Evolutionary conservation across 2,888 invertebrate genomes (phyloP), one percentile per base, ranked within the genome.

Genomic region (Brenthis daphne): DNA sequence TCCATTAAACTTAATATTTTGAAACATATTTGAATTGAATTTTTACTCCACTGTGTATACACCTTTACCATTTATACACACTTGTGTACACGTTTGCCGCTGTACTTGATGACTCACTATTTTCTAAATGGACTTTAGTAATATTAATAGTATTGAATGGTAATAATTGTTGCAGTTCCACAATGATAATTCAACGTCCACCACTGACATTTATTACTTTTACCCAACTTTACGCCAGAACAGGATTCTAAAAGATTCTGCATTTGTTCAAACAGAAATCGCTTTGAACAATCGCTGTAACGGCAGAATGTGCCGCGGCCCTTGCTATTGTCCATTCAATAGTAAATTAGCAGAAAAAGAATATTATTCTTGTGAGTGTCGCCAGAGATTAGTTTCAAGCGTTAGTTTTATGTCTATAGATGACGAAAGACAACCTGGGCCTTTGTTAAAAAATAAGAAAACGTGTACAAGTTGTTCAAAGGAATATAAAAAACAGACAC

Each of bases 161-260:
- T 29, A 47, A 12, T 48, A 57, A 53, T 54, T 20, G 54, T 73
- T 81, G 56, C 83, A 93, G 92, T 92, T 93, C 73, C 92, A 93
- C 76, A 85, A 85, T 70, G 92, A 93, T 74, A 74, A 71, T 53
- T 80, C 82, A 69, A 89, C 90, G 14, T 93, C 93, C 5, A 92
- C 92, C 6, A 86, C 90, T 24, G 92, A 93, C 71, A 80, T 93
- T 29, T 81, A 82, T 64, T 88, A 86, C 73, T 92, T 92, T 77
- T 85, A 77, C 67, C 89, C 88, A 6, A 74, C 72, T 51, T 64
- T 83, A 29, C 82, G 82, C 48, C 71, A 73, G 33, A 75, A 79
- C 29, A 51, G 68, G 12, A 77, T 20, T 37, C 48, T 68, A n/a
- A 55, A 73, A 74, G 76, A 72, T 33, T 73, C 76, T 61, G 80